Evolutionary conservation across 2,888 invertebrate species (phyloP).

Genomic region (Fragum whitleyi): DNA sequence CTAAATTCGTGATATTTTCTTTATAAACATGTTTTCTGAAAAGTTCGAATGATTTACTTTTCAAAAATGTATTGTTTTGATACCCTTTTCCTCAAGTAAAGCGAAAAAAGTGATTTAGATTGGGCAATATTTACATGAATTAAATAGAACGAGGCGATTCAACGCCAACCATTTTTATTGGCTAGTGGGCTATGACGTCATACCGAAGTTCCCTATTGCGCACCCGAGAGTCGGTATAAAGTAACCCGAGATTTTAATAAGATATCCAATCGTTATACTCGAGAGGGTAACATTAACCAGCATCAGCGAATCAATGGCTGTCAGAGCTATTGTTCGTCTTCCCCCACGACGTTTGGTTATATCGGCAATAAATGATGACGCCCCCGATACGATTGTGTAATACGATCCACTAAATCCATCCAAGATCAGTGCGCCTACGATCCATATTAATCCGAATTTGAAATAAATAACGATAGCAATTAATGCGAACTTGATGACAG

Average conservation of each 20-base stretch:
- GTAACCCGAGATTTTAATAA: slow-evolving; percentile 40
- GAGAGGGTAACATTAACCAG: slow-evolving; percentile 34
- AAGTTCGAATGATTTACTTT: no score
- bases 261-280: slow-evolving; percentile 38
- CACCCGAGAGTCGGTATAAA: slow-evolving; percentile 30
- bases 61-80: no score
- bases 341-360: slow-evolving; percentile 41
- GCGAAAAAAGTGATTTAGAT: no score
- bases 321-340: slow-evolving; percentile 46
- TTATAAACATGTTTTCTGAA: no score
- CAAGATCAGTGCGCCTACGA: slow-evolving; percentile 48
- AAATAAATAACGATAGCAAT: slow-evolving; percentile 56
- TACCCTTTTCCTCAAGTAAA: no score
- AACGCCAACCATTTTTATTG: no score
- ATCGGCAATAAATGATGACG: slow-evolving; percentile 56
- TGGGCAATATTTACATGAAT: no score
- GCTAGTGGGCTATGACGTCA: no score
- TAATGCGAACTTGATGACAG: slow-evolving; percentile 33
- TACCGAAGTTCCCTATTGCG: no score
- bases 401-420: slow-evolving; percentile 58
- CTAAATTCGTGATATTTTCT: no score
- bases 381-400: slow-evolving; percentile 28
- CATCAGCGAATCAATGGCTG: slow-evolving; percentile 37
- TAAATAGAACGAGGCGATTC: no score
- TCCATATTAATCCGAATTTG: slow-evolving; percentile 50